Conservation (phyloP, 2,797 vertebrate species). For the Xiphophorus birchmanni region DNA sequence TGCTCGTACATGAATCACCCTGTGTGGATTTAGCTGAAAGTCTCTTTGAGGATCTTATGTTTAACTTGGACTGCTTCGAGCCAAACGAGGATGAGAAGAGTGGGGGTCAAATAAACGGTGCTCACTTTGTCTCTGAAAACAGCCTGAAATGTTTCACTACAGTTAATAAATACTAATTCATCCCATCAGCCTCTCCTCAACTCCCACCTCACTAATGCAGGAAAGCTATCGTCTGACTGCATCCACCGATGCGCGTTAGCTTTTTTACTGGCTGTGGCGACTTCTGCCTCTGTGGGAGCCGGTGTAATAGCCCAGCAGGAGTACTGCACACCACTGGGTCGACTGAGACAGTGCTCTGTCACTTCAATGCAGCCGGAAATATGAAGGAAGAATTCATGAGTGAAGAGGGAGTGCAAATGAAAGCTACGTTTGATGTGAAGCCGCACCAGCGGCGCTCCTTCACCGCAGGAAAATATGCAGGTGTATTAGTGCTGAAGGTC, state of each 20-base stretch:
- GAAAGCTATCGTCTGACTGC: constrained; percentile 40
- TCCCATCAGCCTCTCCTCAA: constrained; percentile 31
- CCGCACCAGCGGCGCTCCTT: constrained; percentile 25
- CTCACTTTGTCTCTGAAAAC: constrained; percentile 10
- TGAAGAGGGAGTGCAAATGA: constrained; percentile 48
- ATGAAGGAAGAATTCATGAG: constrained; percentile 49
- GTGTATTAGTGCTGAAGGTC: constrained; percentile 32
- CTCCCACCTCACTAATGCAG: constrained; percentile 36
- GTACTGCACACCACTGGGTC: constrained; percentile 46
- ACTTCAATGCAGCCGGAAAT: constrained; percentile 62
- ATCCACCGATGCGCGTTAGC: constrained; percentile 35
- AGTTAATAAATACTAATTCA: constrained; percentile 49
- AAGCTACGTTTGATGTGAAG: constrained; percentile 57
- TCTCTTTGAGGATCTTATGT: constrained; percentile 40
- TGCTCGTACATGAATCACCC: constrained; percentile 20
- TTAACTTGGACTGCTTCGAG: constrained; percentile 35
- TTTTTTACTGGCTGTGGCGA: constrained; percentile 49
- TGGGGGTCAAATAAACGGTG: constrained; percentile 8
- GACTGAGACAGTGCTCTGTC: constrained; percentile 64
- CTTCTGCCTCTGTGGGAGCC: constrained; percentile 63
- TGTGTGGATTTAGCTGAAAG: constrained; percentile 36
- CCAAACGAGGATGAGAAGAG: constrained; percentile 39
- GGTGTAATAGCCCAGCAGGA: constrained; percentile 73
- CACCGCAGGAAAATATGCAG: constrained; percentile 27
- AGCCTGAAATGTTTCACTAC: constrained; percentile 20